phyloP scores from a whole-genome alignment of 2,888 invertebrate species.

The Dyspetes luteomarginatus region DNA sequence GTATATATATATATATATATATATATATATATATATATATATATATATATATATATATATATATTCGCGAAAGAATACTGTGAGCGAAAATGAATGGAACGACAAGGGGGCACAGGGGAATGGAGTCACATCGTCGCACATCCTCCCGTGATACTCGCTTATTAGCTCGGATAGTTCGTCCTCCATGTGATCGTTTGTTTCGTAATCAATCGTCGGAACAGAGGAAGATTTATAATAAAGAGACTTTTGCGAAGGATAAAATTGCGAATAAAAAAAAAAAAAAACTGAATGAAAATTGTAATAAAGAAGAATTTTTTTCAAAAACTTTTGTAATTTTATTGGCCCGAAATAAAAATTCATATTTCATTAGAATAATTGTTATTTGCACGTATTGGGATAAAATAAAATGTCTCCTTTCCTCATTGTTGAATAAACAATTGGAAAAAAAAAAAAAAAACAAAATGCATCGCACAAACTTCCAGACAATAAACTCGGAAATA shows the following conservation, averaged over 20 bases:
- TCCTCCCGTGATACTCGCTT: slow-evolving; percentile 79
- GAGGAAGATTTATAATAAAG: slow-evolving; percentile 4
- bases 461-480: not conserved
- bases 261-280: not conserved
- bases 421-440: too few species aligned
- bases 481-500: too few species aligned
- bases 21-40: too few species aligned
- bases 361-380: too few species aligned
- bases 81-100: slow-evolving; percentile 44
- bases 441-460: not conserved
- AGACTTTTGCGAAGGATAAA: not conserved
- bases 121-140: slow-evolving; percentile 72
- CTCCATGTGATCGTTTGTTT: slow-evolving; percentile 72
- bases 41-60: too few species aligned
- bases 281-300: too few species aligned
- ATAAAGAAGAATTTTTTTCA: too few species aligned
- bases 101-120: slow-evolving; percentile 57
- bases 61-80: not conserved
- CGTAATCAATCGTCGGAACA: slow-evolving; percentile 73
- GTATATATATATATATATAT: too few species aligned
- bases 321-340: too few species aligned
- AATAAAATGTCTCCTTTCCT: too few species aligned
- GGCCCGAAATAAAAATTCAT: too few species aligned
- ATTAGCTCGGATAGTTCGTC: slow-evolving; percentile 72
- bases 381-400: too few species aligned